Conservation (phyloP, 1,140 invertebrate genomes). For the Meloidogyne hapla region DNA sequence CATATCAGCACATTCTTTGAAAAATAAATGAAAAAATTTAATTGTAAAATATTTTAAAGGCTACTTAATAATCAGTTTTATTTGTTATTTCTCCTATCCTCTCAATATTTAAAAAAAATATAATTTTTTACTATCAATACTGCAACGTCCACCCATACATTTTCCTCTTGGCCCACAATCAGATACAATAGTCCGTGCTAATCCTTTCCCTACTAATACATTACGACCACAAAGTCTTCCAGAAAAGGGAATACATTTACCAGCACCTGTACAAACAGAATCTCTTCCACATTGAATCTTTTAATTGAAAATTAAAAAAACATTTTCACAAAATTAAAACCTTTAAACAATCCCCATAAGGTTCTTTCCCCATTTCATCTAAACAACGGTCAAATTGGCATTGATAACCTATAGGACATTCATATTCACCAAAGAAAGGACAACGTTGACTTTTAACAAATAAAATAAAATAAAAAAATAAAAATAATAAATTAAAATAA, state of each 20-base stretch:
- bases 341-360: constrained; percentile 46
- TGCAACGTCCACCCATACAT: constrained; percentile 56
- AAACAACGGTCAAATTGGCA: constrained; percentile 52
- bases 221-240: constrained; percentile 54
- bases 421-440: constrained; percentile 57
- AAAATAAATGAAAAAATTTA: constrained; percentile 1
- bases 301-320: constrained; percentile 9
- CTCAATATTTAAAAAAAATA: constrained; percentile 1
- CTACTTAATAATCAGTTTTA: too few relatives aligned
- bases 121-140: constrained; percentile 47
- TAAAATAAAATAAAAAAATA: background rate
- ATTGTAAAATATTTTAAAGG: constrained; percentile 1
- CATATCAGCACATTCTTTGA: constrained; percentile 51
- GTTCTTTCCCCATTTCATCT: constrained; percentile 31
- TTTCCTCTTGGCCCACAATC: constrained; percentile 56
- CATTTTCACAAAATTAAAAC: constrained; percentile 9
- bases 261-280: constrained; percentile 44
- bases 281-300: constrained; percentile 52
- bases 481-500: background rate
- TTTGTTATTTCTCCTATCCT: too few relatives aligned
- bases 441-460: constrained; percentile 7
- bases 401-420: constrained; percentile 52
- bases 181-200: constrained; percentile 49
- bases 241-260: constrained; percentile 46
- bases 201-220: constrained; percentile 52